Percentiles rank a stretch among this genome's conserved stretches.
Evolutionary conservation across 2,113 vertebrate species (phyloP).

Genomic region (Odontesthes bonariensis): DNA sequence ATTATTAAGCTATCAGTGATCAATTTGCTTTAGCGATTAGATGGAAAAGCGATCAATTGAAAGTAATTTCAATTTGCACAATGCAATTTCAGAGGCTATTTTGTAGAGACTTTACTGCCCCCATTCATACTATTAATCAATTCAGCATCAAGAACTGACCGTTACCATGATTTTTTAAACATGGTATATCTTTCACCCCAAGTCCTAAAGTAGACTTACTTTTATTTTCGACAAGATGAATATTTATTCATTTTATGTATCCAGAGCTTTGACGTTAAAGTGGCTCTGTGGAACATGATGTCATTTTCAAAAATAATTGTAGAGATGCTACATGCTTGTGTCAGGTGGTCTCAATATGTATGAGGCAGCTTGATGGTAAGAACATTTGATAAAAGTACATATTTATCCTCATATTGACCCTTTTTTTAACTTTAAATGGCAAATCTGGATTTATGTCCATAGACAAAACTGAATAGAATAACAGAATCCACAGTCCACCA

Average conservation of each 20-base stretch:
- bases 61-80: slow-evolving; percentile 56
- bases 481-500: too few relatives aligned
- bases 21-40: slow-evolving; percentile 47
- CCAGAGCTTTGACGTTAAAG: neutral
- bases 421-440: too few relatives aligned
- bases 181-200: slow-evolving; percentile 15
- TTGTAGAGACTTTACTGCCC: slow-evolving; percentile 34
- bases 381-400: too few relatives aligned
- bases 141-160: slow-evolving; percentile 30
- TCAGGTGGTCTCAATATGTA: neutral
- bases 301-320: slow-evolving; percentile 3
- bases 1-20: slow-evolving; percentile 58
- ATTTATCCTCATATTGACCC: too few relatives aligned
- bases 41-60: slow-evolving; percentile 47
- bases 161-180: slow-evolving; percentile 36
- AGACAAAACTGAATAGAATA: too few relatives aligned
- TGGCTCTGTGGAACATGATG: neutral
- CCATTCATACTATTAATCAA: slow-evolving; percentile 34
- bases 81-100: slow-evolving; percentile 50
- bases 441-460: too few relatives aligned
- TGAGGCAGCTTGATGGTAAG: neutral
- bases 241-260: neutral
- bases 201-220: slow-evolving; percentile 9
- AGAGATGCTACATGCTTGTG: neutral
- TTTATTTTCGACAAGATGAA: slow-evolving; percentile 9